phyloP scores from a whole-genome alignment of 2,113 vertebrate species.

The Anarhynchus alexandrinus region DNA sequence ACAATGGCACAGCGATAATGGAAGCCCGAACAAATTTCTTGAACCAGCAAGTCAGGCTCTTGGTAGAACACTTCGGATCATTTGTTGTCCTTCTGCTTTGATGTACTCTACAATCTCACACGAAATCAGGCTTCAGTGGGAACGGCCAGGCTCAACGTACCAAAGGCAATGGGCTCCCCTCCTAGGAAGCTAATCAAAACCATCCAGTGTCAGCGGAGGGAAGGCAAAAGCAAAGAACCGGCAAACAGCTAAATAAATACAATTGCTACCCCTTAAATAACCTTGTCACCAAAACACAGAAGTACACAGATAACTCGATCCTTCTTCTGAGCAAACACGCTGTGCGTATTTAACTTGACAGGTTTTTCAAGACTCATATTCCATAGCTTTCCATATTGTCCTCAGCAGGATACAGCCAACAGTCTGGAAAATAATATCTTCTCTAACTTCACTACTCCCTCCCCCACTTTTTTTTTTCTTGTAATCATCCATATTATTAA shows the following conservation, averaged over 20 bases:
- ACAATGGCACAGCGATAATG: neutral
- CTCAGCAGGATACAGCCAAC: constrained; percentile 32
- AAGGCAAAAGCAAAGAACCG: neutral
- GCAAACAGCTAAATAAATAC: constrained; percentile 21
- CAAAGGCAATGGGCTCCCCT: neutral
- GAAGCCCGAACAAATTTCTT: neutral
- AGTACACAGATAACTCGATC: neutral
- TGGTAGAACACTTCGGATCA: neutral
- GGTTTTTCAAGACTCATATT: constrained; percentile 40
- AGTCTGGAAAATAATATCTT: constrained; percentile 56
- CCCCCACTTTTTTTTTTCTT: neutral
- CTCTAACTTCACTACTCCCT: constrained; percentile 33
- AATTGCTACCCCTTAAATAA: neutral
- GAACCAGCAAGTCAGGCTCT: neutral
- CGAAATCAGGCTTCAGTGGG: neutral
- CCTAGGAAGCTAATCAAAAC: constrained; percentile 40
- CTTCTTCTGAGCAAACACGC: neutral
- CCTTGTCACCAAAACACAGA: constrained; percentile 4
- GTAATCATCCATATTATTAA: constrained; percentile 74
- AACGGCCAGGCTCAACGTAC: neutral
- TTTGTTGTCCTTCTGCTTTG: constrained; percentile 15
- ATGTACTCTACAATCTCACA: neutral
- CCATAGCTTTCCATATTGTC: constrained; percentile 32
- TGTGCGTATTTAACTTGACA: neutral
- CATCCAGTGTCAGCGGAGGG: neutral